Percentiles rank a stretch among this genome's conserved stretches.
These are phyloP conservation scores for Rhyacophila evoluta DNA, from an alignment of 2,888 invertebrate genomes.

Conservation along the genomic window DNA sequence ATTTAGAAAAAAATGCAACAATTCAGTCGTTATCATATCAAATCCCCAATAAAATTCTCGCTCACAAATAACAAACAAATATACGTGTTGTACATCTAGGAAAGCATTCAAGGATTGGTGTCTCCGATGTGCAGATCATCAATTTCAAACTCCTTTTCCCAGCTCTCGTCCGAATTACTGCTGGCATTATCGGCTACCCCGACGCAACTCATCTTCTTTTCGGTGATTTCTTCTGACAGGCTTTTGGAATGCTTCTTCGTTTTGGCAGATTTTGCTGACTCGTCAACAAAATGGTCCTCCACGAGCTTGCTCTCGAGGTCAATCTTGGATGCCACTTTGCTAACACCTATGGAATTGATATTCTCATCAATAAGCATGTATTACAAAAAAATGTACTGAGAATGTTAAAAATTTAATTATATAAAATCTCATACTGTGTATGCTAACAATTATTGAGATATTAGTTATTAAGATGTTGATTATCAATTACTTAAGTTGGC, in stretches of 20 bases:
- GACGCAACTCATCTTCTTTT: conserved; percentile 33
- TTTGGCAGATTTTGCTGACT: conserved; percentile 31
- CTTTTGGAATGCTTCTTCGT: conserved; percentile 52
- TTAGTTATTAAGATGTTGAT: too few species aligned
- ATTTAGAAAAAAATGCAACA: conserved; percentile 15
- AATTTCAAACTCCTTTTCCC: conserved; percentile 74
- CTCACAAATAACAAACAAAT: background rate
- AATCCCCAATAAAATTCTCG: background rate
- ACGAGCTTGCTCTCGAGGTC: conserved; percentile 68
- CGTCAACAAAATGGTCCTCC: conserved; percentile 69
- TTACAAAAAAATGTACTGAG: too few species aligned
- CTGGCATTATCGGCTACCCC: conserved; percentile 64
- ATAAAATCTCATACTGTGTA: too few species aligned
- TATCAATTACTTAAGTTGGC: too few species aligned
- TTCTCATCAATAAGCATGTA: too few species aligned
- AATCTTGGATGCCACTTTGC: conserved; percentile 57
- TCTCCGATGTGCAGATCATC: conserved; percentile 58
- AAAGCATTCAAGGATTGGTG: background rate
- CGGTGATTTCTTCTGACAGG: conserved; percentile 54
- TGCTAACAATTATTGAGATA: too few species aligned
- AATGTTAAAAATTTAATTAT: too few species aligned
- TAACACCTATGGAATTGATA: background rate
- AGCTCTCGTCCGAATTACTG: conserved; percentile 70
- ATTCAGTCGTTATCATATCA: conserved; percentile 19
- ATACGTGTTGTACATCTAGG: background rate